Conservation (phyloP, 2,888 invertebrate genomes). For the Cephus pygmeus region DNA sequence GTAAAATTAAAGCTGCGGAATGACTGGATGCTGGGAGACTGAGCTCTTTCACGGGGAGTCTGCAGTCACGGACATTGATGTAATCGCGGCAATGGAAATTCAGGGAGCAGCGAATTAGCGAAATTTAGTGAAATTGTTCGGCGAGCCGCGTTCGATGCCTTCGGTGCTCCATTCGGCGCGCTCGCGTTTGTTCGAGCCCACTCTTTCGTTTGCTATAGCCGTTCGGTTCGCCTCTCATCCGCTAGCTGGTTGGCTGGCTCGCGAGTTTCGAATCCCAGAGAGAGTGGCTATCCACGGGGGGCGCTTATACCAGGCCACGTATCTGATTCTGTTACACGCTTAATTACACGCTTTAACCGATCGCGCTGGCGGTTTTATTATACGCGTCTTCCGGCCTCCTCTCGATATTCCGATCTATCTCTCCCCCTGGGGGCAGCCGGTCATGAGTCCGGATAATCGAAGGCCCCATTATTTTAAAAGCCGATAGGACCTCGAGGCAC, state of each 20-base stretch:
- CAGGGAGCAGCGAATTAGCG: background rate
- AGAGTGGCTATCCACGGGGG: slow-evolving; percentile 39
- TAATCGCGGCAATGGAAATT: background rate
- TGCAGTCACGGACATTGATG: background rate
- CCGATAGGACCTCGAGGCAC: background rate
- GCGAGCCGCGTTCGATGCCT: background rate
- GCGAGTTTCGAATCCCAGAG: background rate
- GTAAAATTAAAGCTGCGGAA: background rate
- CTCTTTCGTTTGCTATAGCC: background rate
- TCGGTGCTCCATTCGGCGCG: background rate
- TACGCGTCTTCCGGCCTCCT: slow-evolving; percentile 43
- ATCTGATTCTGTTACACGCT: slow-evolving; percentile 63
- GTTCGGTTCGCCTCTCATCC: background rate
- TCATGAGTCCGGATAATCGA: background rate
- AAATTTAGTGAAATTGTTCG: background rate
- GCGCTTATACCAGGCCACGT: slow-evolving; percentile 53
- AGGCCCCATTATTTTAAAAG: background rate
- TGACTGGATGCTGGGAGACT: background rate
- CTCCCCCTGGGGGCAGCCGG: background rate
- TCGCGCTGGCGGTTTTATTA: slow-evolving; percentile 54
- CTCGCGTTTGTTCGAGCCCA: background rate
- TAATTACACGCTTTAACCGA: slow-evolving; percentile 61
- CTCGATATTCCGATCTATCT: background rate
- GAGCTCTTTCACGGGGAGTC: background rate
- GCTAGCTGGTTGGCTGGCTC: background rate